A percentile compares a stretch with the other conserved stretches of the same genome.
phyloP scores from a whole-genome alignment of 2,888 invertebrate species.

The Nomada lathburiana region DNA sequence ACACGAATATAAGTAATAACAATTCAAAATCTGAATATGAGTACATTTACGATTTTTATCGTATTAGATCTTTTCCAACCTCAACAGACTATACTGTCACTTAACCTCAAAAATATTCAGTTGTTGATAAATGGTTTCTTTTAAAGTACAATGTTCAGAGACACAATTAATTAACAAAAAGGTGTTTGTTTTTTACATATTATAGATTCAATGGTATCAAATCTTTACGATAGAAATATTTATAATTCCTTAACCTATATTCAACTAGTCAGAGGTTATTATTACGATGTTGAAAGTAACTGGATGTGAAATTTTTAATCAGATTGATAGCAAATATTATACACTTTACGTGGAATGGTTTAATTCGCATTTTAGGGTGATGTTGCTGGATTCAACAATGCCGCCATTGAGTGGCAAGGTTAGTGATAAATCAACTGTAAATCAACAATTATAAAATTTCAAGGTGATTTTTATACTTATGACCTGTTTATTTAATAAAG shows the following conservation, averaged over 20 bases:
- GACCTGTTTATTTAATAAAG: neutral
- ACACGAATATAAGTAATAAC: neutral
- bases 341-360: conserved; percentile 65
- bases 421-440: conserved; percentile 10
- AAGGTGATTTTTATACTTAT: neutral
- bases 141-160: neutral
- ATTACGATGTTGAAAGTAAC: conserved; percentile 49
- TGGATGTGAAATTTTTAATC: conserved; percentile 56
- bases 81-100: neutral
- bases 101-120: neutral
- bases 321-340: conserved; percentile 53
- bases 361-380: conserved; percentile 57
- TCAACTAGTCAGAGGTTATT: neutral
- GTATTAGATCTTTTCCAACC: neutral
- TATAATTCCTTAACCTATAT: neutral
- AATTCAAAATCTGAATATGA: neutral
- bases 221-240: neutral
- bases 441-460: neutral
- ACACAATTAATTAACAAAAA: neutral
- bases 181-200: neutral
- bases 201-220: neutral
- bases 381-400: conserved; percentile 47
- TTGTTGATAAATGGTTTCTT: neutral
- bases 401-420: conserved; percentile 68
- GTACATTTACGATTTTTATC: neutral